phyloP scores from a whole-genome alignment of 2,888 invertebrate species.

The Ernsta delagoae region DNA sequence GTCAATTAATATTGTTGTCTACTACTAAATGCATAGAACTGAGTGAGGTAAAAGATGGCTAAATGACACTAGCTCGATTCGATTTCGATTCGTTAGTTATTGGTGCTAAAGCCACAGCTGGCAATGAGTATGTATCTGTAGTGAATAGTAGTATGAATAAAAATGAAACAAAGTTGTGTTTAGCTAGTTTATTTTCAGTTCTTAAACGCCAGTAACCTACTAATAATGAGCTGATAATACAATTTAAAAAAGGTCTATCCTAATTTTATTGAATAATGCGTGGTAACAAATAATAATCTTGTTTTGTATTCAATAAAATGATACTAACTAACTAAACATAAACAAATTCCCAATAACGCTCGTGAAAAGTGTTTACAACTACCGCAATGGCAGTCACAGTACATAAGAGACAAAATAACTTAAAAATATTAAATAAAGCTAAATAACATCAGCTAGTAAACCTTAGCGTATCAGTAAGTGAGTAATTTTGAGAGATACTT shows the following conservation, averaged over 20 bases:
- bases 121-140: no score
- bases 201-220: conserved; percentile 84
- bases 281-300: conserved; percentile 83
- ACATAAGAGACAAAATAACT: conserved; percentile 76
- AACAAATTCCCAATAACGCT: conserved; percentile 74
- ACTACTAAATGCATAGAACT: no score
- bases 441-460: conserved; percentile 70
- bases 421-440: conserved; percentile 79
- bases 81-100: no score
- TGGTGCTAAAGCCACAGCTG: no score
- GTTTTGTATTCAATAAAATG: conserved; percentile 80
- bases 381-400: conserved; percentile 42
- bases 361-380: conserved; percentile 48
- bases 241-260: conserved; percentile 81
- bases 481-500: conserved; percentile 59
- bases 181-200: conserved; percentile 85
- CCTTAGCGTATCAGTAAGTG: conserved; percentile 63
- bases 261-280: conserved; percentile 83
- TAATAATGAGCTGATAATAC: conserved; percentile 84
- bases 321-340: conserved; percentile 73
- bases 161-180: conserved; percentile 60
- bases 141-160: no score
- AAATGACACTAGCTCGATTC: no score
- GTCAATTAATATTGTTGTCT: no score
- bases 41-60: no score